Evolutionary conservation across 1,140 invertebrate species (phyloP).

Genomic region (Sitodiplosis mosellana): DNA sequence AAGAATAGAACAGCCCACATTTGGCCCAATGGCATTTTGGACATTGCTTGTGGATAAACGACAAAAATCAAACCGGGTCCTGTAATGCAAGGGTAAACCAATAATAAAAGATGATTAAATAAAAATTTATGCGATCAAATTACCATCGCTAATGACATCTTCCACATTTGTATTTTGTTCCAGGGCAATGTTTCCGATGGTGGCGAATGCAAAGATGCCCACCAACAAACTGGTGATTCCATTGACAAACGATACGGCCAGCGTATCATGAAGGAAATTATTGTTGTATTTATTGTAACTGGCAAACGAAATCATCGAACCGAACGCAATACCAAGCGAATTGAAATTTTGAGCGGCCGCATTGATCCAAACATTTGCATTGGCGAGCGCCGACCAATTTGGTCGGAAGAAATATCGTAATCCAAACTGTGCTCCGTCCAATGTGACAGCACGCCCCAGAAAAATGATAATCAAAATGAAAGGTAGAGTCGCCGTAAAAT

Average conservation of each 20-base stretch:
- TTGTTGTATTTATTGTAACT: conserved; percentile 88
- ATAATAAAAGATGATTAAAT: conserved; percentile 1
- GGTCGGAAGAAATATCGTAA: conserved; percentile 72
- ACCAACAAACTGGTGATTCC: conserved; percentile 66
- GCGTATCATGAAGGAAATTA: conserved; percentile 67
- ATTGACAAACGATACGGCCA: conserved; percentile 66
- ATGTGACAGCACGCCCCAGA: conserved; percentile 54
- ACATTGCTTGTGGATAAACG: conserved; percentile 74
- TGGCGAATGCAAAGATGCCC: conserved; percentile 74
- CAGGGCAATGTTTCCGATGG: conserved; percentile 66
- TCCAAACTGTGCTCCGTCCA: conserved; percentile 63
- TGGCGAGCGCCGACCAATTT: conserved; percentile 64
- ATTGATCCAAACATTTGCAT: conserved; percentile 78
- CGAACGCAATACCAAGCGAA: conserved; percentile 78
- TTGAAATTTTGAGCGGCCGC: conserved; percentile 86
- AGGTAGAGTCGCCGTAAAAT: conserved; percentile 72
- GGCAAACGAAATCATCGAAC: conserved; percentile 86
- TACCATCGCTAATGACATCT: conserved; percentile 69
- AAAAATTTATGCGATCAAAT: conserved; percentile 15
- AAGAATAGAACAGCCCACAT: conserved; percentile 79
- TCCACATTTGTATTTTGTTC: conserved; percentile 61
- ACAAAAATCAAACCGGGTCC: conserved; percentile 77
- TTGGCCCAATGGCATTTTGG: conserved; percentile 71
- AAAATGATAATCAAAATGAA: conserved; percentile 67
- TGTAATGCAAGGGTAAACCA: conserved; percentile 25